These are phyloP conservation scores for Salvator merianae DNA, from an alignment of 2,113 vertebrate genomes.

Conservation along the genomic window DNA sequence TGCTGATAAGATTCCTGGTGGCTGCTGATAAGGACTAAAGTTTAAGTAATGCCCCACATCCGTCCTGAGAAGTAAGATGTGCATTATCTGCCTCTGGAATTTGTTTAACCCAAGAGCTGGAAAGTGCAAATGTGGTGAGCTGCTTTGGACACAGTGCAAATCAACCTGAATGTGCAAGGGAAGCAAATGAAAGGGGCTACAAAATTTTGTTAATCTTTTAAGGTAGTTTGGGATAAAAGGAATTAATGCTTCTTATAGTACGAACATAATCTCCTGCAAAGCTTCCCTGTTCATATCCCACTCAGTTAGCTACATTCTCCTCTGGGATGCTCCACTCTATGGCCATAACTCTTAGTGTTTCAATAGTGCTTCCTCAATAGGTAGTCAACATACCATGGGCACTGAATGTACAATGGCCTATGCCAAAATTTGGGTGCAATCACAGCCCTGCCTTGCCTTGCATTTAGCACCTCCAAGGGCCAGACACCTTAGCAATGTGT, in stretches of 20 bases:
- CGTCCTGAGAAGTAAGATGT: background rate
- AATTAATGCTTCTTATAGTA: too few species aligned
- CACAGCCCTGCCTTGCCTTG: too few species aligned
- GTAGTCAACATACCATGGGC: background rate
- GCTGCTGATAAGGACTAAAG: background rate
- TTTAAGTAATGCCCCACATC: too few species aligned
- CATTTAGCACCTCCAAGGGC: too few species aligned
- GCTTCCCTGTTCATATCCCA: background rate
- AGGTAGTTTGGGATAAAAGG: background rate
- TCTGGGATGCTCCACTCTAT: background rate
- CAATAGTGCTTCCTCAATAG: too few species aligned
- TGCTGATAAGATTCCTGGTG: background rate
- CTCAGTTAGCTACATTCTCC: background rate
- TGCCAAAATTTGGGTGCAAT: too few species aligned
- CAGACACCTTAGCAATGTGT: too few species aligned
- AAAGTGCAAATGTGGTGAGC: background rate
- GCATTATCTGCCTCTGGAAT: background rate
- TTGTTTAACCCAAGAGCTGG: background rate
- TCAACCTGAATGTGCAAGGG: background rate
- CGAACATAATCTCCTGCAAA: too few species aligned
- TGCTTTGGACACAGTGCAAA: background rate
- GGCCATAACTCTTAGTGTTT: background rate
- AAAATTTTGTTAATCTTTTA: background rate
- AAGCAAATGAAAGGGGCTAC: background rate
- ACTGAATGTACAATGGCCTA: too few species aligned